phyloP scores from a whole-genome alignment of 2,113 vertebrate species.

The Todiramphus saurophagus region DNA sequence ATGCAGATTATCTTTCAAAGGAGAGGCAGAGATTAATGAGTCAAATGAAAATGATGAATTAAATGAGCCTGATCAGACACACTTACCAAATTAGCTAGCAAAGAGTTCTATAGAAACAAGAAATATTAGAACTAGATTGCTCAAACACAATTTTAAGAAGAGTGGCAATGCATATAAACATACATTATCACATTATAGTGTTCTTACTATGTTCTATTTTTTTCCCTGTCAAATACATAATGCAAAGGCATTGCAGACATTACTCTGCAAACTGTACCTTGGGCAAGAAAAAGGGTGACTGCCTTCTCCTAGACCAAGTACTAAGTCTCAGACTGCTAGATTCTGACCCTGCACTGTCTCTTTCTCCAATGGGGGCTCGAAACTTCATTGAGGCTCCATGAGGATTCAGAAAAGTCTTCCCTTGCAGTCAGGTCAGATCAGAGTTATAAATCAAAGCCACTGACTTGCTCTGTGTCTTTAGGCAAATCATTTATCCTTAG shows the following conservation, averaged over 20 bases:
- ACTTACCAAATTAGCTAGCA: constrained; percentile 60
- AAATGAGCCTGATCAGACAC: constrained; percentile 60
- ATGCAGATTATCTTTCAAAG: constrained; percentile 72
- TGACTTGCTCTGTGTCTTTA: constrained; percentile 42
- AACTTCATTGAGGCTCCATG: neutral
- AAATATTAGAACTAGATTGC: constrained; percentile 60
- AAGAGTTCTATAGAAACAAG: constrained; percentile 50
- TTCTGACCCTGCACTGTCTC: neutral
- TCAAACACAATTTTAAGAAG: constrained; percentile 55
- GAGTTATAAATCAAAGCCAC: constrained; percentile 47
- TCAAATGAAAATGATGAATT: constrained; percentile 70
- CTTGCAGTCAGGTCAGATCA: neutral
- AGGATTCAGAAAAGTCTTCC: neutral
- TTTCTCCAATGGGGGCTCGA: neutral
- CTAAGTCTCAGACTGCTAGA: neutral
- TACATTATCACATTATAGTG: constrained; percentile 14
- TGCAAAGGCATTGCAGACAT: neutral
- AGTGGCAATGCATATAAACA: constrained; percentile 38
- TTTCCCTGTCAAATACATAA: neutral
- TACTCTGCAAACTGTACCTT: neutral
- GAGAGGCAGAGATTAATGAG: constrained; percentile 75
- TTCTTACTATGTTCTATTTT: constrained; percentile 9
- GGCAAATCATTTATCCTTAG: constrained; percentile 48
- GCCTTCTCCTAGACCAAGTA: neutral
- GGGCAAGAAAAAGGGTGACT: neutral